Base-by-base conservation (phyloP, 2,113 vertebrate species). In the Canis aureus region DNA sequence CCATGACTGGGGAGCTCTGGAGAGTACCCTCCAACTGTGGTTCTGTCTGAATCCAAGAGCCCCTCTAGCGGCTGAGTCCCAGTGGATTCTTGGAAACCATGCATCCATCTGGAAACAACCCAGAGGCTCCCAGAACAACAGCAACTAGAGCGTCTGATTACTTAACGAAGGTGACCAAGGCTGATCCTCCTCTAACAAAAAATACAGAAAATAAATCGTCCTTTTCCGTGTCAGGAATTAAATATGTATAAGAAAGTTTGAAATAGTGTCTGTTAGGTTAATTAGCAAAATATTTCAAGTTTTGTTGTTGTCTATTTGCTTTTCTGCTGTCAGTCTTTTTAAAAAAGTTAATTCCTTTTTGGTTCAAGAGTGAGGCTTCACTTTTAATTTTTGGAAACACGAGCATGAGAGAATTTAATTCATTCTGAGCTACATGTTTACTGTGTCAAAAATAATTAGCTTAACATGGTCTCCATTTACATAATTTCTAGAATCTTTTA, bases 401-500 rank as follows among this genome's bases (percentile, higher is more conserved):
- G 43, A 59, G 51, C 57, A 25, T 88, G 66, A 49, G 25, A 96
- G 73, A 98, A 94, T 82, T 96, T 60, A 84, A 59, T 94, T 57
- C 1, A 0, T 93, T 93, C 5, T 69, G 19, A 59, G 83, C 59
- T 12, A 0, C n/a, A 17, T 94, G 62, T 96, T 87, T 96, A 94
- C n/a, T 86, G 53, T 92, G 49, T 96, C 76, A 96, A 69, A 93
- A 94, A 78, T 94, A 93, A 98, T 97, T 91, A 97, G 53, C 60
- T 95, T 95, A 88, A 94, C 53, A 23, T 84, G 66, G n/a, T 88
- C 97, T 95, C 62, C 49, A 3, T 96, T 90, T 94, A 81, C 53
- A 80, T 89, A 91, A n/a, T 87, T 79, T 96, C 59, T 79, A 49
- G 67, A 83, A 29, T 91, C 67, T 95, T 91, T 96, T 96, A 95